Base-by-base conservation (phyloP, 2,797 vertebrate genomes). In the Spheniscus humboldti region DNA sequence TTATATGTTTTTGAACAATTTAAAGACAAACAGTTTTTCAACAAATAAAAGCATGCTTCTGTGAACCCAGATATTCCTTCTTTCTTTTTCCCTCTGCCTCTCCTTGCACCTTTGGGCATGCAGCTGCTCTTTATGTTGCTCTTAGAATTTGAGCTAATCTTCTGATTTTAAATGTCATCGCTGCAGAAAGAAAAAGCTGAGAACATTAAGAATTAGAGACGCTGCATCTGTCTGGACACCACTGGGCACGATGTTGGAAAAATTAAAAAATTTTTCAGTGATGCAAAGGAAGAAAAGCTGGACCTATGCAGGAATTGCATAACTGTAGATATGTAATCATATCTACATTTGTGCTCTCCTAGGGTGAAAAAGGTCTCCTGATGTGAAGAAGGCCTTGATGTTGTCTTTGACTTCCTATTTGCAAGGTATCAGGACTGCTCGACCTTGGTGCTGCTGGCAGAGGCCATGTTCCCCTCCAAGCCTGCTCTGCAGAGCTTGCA, bases 11-110 rank as follows among this genome's bases (percentile, higher is more conserved):
- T 71, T 56, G 60, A 96, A 80, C 66, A 18, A 18, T 96, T 96
- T 95, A 92, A 97, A 97, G 68, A 90, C 50, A 91, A 96, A 91
- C 59, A 63, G 3, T 71, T 88, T 7, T 83, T 92, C 74, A 66
- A 80, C 64, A 94, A 77, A 90, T 52, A 56, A 77, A 95, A 94
- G 17, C 14, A 43, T 62, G 7, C 10, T 90, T 47, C 76, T 92
- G 60, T 43, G 43, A 96, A 91, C 6, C 22, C 35, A 57, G 27
- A 47, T 37, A 82, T 56, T 88, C 30, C 4, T 71, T 18, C 16
- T 68, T 77, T 59, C 33, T 57, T 88, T 84, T 73, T 33, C 6
- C 14, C 3, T 48, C 24, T 78, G 5, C 10, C n/a, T 86, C 18
- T 86, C 28, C 35, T 76, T 76, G 27, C 17, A 35, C 63, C 22